A percentile compares a stretch with the other conserved stretches of the same genome.
These are phyloP conservation scores for Cnemophilus loriae DNA, from an alignment of 2,113 vertebrate genomes.

Conservation along the genomic window DNA sequence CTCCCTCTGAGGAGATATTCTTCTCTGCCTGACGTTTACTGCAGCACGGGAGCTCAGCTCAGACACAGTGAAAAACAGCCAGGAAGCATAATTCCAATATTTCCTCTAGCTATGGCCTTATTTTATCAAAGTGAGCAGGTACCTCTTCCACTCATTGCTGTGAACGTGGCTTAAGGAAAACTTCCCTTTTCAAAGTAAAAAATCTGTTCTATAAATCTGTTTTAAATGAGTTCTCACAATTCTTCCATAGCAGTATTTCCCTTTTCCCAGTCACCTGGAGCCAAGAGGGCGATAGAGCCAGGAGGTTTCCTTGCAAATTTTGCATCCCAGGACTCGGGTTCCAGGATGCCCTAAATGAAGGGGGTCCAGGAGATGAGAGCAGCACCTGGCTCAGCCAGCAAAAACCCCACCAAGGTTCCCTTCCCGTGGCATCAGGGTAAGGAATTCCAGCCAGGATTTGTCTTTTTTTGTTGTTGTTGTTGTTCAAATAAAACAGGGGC, in stretches of 20 bases:
- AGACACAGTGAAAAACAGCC: neutral
- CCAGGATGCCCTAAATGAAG: neutral
- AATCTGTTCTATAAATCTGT: neutral
- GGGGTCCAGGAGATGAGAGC: neutral
- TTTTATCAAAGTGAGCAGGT: constrained; percentile 8
- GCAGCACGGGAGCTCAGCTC: neutral
- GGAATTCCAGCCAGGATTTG: neutral
- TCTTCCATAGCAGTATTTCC: neutral
- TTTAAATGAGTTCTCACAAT: neutral
- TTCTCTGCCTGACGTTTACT: neutral
- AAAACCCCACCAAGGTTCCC: neutral
- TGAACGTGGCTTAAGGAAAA: neutral
- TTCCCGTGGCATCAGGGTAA: neutral
- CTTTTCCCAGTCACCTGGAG: neutral
- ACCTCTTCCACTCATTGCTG: neutral
- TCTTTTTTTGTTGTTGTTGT: neutral
- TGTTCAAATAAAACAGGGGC: neutral
- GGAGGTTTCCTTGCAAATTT: neutral
- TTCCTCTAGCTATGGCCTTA: neutral
- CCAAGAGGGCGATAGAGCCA: neutral
- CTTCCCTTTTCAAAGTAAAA: neutral
- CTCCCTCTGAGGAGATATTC: neutral
- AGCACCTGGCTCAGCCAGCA: neutral
- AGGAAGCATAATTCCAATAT: neutral
- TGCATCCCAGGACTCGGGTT: neutral